Evolutionary conservation across 2,888 invertebrate genomes (phyloP), one percentile per base, ranked within the genome.

Genomic region (Cosmorhoe ocellata): DNA sequence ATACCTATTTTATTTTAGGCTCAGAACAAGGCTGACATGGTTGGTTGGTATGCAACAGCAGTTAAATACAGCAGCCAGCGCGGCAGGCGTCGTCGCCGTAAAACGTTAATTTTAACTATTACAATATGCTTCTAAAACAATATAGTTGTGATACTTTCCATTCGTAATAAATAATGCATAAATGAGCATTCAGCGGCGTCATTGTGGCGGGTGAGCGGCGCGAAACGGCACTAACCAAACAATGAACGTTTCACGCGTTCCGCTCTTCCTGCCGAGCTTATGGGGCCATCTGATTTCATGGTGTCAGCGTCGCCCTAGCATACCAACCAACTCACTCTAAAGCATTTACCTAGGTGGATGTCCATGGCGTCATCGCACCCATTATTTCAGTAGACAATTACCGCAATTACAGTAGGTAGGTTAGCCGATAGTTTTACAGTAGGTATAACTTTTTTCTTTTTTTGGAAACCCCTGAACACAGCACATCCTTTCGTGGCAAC

Each of bases 241-340:
- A 84, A 84, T 79, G 76, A 68, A 69, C 61, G 67, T 71, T 79
- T 80, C 76, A 82, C 81, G 81, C 82, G 74, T 63, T 65, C 58
- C 69, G 76, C 79, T 79, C 79, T 80, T 81, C 84, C 85, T 81
- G 81, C 24, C 69, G 45, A 61, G 61, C 69, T 67, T 75, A 79
- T 79, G 75, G 71, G 76, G 78, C 70, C 79, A 79, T 79, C 76
- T 69, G 75, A 79, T 80, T 76, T 68, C 69, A 75, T 70, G 63
- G 66, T 71, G 74, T 72, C 72, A 68, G 59, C 68, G 59, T 44
- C 50, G 56, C 46, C 52, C 33, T 8, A 24, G 10, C 40, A 34
- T 27, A 30, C 33, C 22, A 9, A 43, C 18, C 12, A 13, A 30
- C n/a, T 9, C 30, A 30, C 30, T 11, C 10, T n/a, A n/a, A n/a